Evolutionary conservation across 1,140 invertebrate species (phyloP).

Genomic region (Bombus haemorrhoidalis): DNA sequence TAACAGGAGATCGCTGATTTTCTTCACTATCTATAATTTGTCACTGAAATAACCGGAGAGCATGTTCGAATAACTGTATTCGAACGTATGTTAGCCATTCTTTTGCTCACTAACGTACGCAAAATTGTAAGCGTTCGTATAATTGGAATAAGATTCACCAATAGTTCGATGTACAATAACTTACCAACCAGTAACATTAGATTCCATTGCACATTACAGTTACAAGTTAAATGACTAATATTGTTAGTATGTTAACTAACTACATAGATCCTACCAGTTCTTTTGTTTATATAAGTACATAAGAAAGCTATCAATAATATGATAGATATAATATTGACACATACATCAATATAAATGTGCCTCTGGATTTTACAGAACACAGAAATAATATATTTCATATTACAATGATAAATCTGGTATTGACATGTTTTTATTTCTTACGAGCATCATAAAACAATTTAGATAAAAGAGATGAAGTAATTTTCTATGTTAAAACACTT

Average conservation of each 20-base stretch:
- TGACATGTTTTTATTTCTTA: background rate
- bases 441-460: background rate
- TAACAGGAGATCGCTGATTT: background rate
- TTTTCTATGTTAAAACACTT: too few relatives aligned
- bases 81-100: background rate
- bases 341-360: background rate
- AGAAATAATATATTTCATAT: background rate
- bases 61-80: background rate
- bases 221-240: background rate
- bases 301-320: background rate
- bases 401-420: background rate
- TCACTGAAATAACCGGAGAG: background rate
- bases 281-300: too few relatives aligned
- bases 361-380: background rate
- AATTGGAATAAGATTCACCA: background rate
- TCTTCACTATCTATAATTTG: background rate
- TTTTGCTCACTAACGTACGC: background rate
- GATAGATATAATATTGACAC: background rate
- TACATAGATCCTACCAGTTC: background rate
- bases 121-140: background rate
- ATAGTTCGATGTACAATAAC: background rate
- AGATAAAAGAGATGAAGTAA: too few relatives aligned
- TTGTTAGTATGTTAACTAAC: background rate
- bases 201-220: background rate
- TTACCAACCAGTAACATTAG: background rate